Evolutionary conservation across 2,113 vertebrate species (phyloP).

Genomic region (Trichomycterus rosablanca): DNA sequence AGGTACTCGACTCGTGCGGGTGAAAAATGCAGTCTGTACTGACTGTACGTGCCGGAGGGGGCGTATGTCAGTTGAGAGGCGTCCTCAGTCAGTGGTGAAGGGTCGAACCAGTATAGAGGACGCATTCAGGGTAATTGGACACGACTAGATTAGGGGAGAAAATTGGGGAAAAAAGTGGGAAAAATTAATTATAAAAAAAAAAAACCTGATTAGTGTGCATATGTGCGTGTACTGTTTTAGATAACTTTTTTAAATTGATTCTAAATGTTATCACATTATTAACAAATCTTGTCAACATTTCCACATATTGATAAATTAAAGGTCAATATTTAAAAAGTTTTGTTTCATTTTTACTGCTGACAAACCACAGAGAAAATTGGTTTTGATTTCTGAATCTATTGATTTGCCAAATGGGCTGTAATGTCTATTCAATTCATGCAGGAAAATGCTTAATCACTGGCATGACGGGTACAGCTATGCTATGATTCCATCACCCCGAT

Average conservation of each 20-base stretch:
- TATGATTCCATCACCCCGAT: not conserved
- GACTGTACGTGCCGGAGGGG: too few relatives aligned
- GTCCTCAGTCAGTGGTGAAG: too few relatives aligned
- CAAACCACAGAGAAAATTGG: slow-evolving; percentile 54
- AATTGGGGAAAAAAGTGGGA: too few relatives aligned
- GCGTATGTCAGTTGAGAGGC: too few relatives aligned
- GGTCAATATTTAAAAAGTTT: slow-evolving; percentile 48
- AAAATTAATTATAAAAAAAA: too few relatives aligned
- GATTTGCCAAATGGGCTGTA: slow-evolving; percentile 58
- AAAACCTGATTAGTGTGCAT: too few relatives aligned
- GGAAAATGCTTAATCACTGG: slow-evolving; percentile 1
- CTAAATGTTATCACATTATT: slow-evolving; percentile 53
- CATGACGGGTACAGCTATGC: too few relatives aligned
- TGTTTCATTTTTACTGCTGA: slow-evolving; percentile 42
- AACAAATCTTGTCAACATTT: slow-evolving; percentile 52
- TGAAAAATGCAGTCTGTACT: too few relatives aligned
- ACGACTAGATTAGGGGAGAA: too few relatives aligned
- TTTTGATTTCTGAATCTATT: slow-evolving; percentile 53
- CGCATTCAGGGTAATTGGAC: too few relatives aligned
- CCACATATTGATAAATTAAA: slow-evolving; percentile 45
- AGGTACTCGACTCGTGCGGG: too few relatives aligned
- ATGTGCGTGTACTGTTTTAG: not conserved
- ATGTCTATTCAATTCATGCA: slow-evolving; percentile 42
- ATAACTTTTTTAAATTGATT: slow-evolving; percentile 46
- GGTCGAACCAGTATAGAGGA: too few relatives aligned